Conservation (phyloP, 1,140 invertebrate species). For the Magallana gigas region DNA sequence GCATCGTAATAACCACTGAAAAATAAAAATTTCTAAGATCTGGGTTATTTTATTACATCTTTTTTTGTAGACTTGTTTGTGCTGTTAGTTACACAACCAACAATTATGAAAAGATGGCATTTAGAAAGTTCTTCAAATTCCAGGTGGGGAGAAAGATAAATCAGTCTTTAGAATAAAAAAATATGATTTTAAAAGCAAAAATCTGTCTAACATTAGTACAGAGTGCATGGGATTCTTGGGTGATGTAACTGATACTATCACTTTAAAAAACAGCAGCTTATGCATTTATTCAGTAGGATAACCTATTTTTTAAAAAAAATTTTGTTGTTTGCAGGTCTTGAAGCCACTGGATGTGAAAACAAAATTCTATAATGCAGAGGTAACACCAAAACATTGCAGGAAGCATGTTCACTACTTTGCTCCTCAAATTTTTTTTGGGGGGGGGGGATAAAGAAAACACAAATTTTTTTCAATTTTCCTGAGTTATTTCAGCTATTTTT, state of each 20-base stretch:
- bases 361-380: conserved; percentile 98
- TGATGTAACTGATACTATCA: conserved; percentile 1
- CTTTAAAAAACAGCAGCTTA: neutral
- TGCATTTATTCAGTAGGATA: conserved; percentile 20
- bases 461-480: too few relatives aligned
- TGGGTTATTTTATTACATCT: conserved; percentile 55
- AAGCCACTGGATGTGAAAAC: conserved; percentile 99
- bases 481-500: too few relatives aligned
- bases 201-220: neutral
- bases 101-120: conserved; percentile 83
- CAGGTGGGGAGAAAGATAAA: conserved; percentile 81
- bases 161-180: neutral
- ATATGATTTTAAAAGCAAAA: neutral
- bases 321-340: conserved; percentile 83
- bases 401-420: neutral
- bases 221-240: neutral
- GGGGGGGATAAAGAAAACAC: too few relatives aligned
- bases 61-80: conserved; percentile 90
- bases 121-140: conserved; percentile 98
- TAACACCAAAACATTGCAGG: conserved; percentile 71
- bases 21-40: too few relatives aligned
- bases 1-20: too few relatives aligned
- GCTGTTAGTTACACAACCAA: conserved; percentile 93
- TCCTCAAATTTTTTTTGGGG: too few relatives aligned
- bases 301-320: neutral